Percentiles rank a stretch among this genome's conserved stretches.
Evolutionary conservation across 2,113 vertebrate genomes (phyloP).

Genomic region (Grallaria varia): DNA sequence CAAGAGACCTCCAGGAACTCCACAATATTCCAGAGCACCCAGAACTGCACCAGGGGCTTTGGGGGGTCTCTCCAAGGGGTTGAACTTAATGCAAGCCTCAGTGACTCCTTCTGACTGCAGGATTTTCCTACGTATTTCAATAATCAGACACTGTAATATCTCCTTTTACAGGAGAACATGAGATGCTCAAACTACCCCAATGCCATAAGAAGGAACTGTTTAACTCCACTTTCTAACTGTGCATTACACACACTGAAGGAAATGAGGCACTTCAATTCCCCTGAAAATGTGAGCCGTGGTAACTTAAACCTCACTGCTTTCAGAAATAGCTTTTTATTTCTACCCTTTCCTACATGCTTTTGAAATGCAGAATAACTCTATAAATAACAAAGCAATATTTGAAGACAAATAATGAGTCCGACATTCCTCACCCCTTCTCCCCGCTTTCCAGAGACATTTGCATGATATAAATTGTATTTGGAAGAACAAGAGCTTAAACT

Average conservation of each 20-base stretch:
- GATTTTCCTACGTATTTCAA: slow-evolving; percentile 1
- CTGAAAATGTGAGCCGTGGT: not conserved
- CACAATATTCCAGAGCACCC: not conserved
- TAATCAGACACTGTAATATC: not conserved
- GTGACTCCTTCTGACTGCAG: not conserved
- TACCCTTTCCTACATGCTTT: not conserved
- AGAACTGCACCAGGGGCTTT: not conserved
- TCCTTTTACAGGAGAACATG: not conserved
- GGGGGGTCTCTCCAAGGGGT: not conserved
- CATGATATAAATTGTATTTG: not conserved
- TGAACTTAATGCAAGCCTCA: not conserved
- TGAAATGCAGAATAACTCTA: not conserved
- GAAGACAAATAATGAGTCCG: slow-evolving; percentile 29
- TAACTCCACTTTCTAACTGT: not conserved
- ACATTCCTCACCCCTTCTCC: not conserved
- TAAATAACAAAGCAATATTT: slow-evolving; percentile 35
- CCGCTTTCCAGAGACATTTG: not conserved
- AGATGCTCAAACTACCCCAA: not conserved
- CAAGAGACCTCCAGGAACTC: not conserved
- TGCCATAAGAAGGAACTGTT: not conserved
- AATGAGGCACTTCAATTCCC: not conserved
- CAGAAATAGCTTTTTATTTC: not conserved
- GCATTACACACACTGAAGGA: not conserved
- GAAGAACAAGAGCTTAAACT: not conserved
- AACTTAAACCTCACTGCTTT: not conserved